Evolutionary conservation across 2,888 invertebrate genomes (phyloP), one percentile per base, ranked within the genome.

Genomic region (Sesia bembeciformis): DNA sequence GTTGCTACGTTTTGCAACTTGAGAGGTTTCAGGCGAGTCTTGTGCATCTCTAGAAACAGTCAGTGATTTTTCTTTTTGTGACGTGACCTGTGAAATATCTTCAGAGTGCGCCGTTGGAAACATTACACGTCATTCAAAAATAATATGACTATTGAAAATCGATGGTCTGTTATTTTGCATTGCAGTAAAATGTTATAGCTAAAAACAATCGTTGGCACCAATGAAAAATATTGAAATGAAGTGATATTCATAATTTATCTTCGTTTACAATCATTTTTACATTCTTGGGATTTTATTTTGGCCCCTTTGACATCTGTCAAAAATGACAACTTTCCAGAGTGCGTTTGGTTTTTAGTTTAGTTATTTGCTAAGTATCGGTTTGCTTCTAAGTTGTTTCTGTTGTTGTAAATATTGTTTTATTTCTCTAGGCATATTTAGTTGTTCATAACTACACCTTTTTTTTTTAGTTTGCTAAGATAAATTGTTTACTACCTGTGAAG

Each of bases 81-180:
- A 82, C 85, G 88, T 86, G 81, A 79, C 81, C 81, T 80, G 83
- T 66, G 78, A 73, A 73, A 76, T 85, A 76, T 85, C 83, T 74
- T 84, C 84, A 73, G 81, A 65, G 75, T 81, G 82, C 81, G 73
- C 86, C 84, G 86, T 83, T 84, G 84, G 79, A 86, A 89, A 86
- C 89, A 89, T 89, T 88, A 89, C 89, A 89, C 89, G 89, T 89
- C 89, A 89, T 84, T 80, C 81, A 81, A 76, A 23, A 84, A 82
- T 75, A 81, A 76, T 50, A 50, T 39, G 38, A 50, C 4, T 70
- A 70, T 62, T 66, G 68, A 76, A 76, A 72, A 58, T 64, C 63
- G 62, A 63, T 66, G 67, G 70, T 62, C 64, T 67, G 60, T 67
- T 68, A 60, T 64, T 66, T 68, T 64, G 68, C 82, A 83, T 84